Base-by-base conservation (phyloP, 2,113 vertebrate species). In the Carassius gibelio region DNA sequence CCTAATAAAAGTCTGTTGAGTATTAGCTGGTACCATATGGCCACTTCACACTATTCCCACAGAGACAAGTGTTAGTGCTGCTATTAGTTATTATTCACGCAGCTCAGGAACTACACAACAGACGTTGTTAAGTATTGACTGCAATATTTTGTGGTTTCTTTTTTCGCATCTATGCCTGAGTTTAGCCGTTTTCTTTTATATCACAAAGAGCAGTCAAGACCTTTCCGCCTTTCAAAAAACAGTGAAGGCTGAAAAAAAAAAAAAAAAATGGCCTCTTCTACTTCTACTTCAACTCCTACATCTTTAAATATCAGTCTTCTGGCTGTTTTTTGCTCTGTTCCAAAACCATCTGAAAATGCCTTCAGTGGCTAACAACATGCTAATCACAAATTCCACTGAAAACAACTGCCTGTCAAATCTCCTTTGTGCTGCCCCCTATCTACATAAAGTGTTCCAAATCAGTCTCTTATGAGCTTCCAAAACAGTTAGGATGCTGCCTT, bases 161-260 rank as follows among this genome's bases (percentile, higher is more conserved):
- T 48, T 48, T 50, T 17, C n/a, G 84, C 90, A 76, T 88, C 87
- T 89, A 90, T 90, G 84, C 86, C 83, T 68, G 83, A 86, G 84
- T 87, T 87, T 89, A 88, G 84, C 88, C 84, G 85, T 92, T 86
- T 84, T 85, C 83, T 90, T 90, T 89, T 83, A 86, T 83, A 87
- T 84, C 87, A 78, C 57, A 72, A 59, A 83, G 85, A 78, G 34
- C 91, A 88, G 82, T 45, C 10, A 71, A 88, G 48, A 38, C 81
- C 19, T 68, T 79, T 79, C 21, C 21, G 8, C 17, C 14, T 21
- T 78, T 21, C 11, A 61, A 78, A 78, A 78, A 61, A n/a, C 55
- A 3, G 38, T 23, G 42, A 74, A 61, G 34, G 19, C 21, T n/a
- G 2, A 38, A n/a, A 42, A 38, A 76, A 34, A 14, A 1, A 36